These are phyloP conservation scores for Catharus fuscescens DNA, from an alignment of 2,113 vertebrate species.

Conservation along the genomic window DNA sequence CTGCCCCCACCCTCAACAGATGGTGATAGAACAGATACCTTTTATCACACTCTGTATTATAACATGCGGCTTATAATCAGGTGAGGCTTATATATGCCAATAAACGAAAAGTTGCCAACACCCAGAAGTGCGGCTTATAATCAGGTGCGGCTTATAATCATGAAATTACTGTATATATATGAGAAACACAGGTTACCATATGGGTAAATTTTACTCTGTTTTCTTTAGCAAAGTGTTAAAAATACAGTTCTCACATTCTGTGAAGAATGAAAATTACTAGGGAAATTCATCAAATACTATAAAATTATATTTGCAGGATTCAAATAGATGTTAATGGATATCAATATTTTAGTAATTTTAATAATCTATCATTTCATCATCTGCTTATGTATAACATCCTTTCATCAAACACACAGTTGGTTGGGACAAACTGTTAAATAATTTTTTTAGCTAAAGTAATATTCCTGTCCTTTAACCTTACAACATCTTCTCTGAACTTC, in stretches of 20 bases:
- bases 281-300: neutral
- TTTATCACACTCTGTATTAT: no score
- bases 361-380: neutral
- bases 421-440: neutral
- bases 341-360: neutral
- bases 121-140: no score
- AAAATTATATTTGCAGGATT: neutral
- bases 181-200: neutral
- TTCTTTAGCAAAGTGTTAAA: neutral
- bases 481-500: neutral
- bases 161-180: neutral
- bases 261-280: neutral
- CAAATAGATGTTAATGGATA: neutral
- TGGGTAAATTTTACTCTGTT: neutral
- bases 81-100: no score
- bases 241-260: neutral
- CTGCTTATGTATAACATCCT: neutral
- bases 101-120: no score
- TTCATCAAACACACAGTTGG: neutral
- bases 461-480: neutral
- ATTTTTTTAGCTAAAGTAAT: neutral
- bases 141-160: no score
- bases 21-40: no score
- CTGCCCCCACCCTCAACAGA: no score
- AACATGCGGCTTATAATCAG: no score